Conservation (phyloP, 2,888 invertebrate genomes). For the Lypha dubia region DNA sequence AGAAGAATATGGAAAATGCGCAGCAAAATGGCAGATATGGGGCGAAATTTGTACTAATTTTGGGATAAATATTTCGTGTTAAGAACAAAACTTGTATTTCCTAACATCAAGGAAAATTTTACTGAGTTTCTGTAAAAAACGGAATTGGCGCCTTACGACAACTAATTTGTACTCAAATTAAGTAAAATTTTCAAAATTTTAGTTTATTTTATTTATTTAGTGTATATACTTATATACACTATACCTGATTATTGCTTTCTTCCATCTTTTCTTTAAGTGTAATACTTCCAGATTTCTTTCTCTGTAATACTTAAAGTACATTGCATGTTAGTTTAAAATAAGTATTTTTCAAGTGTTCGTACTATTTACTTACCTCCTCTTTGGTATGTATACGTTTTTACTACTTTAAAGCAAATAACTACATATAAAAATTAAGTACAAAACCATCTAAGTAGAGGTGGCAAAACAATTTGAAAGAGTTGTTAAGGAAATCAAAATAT, state of each 20-base stretch:
- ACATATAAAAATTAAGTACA: slow-evolving; percentile 8
- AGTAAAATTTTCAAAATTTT: too few species aligned
- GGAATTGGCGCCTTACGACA: too few species aligned
- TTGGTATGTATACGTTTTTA: background rate
- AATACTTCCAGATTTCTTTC: slow-evolving; percentile 1
- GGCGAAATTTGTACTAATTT: too few species aligned
- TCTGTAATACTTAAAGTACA: slow-evolving; percentile 26
- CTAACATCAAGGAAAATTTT: too few species aligned
- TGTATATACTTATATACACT: too few species aligned
- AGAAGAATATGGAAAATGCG: too few species aligned
- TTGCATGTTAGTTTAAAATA: slow-evolving; percentile 46
- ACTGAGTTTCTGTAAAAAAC: too few species aligned
- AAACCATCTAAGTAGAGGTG: slow-evolving; percentile 27
- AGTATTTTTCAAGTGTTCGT: slow-evolving; percentile 36
- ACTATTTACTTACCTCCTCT: slow-evolving; percentile 17
- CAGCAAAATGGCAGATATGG: too few species aligned
- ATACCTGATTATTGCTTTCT: background rate
- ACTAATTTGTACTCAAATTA: too few species aligned
- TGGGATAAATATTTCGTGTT: too few species aligned
- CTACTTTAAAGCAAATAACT: slow-evolving; percentile 42
- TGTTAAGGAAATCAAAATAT: slow-evolving; percentile 53
- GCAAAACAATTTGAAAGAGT: slow-evolving; percentile 36
- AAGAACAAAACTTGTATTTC: too few species aligned
- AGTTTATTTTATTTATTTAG: too few species aligned
- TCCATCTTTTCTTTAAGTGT: slow-evolving; percentile 27